Conservation (phyloP, 2,797 vertebrate species). For the Otolemur crassicaudatus region DNA sequence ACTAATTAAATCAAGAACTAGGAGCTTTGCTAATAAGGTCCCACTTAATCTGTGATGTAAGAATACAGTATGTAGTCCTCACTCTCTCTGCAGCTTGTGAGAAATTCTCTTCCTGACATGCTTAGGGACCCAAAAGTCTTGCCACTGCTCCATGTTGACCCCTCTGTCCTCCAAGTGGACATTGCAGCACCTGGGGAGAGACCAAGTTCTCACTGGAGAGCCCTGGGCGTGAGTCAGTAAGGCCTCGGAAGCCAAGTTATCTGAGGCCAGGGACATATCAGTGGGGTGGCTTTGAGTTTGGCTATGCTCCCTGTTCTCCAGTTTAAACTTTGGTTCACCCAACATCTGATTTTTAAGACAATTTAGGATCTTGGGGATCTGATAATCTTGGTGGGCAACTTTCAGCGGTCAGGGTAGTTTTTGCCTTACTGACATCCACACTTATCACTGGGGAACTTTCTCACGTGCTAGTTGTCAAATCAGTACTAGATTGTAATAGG, state of each 20-base stretch:
- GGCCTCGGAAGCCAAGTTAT: neutral
- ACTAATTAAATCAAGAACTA: neutral
- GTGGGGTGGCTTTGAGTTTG: neutral
- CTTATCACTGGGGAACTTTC: neutral
- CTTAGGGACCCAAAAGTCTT: neutral
- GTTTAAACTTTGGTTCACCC: neutral
- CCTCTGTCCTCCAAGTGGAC: neutral
- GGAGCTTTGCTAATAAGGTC: neutral
- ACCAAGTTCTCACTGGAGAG: neutral
- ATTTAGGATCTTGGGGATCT: neutral
- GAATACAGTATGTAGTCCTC: neutral
- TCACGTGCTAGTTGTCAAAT: neutral
- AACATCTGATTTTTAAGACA: neutral
- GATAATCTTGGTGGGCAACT: neutral
- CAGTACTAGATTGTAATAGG: too few species aligned
- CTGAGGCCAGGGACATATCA: fast-evolving
- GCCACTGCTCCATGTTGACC: neutral
- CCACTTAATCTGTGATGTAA: neutral
- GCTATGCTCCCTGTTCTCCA: neutral
- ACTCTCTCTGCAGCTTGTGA: neutral
- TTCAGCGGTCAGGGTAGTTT: neutral
- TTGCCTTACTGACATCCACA: neutral
- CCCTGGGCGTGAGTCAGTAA: neutral
- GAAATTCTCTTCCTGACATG: neutral
- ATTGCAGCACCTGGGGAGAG: neutral